Conservation (phyloP, 64 coral and sea anemone species). For the Trachythela sp. region DNA sequence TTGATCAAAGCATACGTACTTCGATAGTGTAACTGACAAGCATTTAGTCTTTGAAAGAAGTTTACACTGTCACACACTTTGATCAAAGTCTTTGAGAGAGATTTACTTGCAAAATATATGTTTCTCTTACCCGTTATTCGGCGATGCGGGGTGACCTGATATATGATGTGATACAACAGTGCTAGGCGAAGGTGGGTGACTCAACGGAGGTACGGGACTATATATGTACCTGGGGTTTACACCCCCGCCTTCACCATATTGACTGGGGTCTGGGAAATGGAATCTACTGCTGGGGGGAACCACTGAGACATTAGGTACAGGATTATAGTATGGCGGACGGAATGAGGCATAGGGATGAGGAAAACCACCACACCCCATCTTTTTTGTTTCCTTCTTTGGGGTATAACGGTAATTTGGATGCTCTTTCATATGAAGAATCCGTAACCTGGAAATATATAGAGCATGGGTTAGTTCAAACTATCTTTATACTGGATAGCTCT, state of each 20-base stretch:
- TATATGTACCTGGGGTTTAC: not conserved
- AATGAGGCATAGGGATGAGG: not conserved
- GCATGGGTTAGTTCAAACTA: too few species aligned
- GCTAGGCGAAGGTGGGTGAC: not conserved
- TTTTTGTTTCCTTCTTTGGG: constrained; percentile 60
- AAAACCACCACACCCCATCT: constrained; percentile 33
- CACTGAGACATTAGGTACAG: not conserved
- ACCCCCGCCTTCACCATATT: not conserved
- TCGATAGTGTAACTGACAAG: too few species aligned
- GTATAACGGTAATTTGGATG: constrained; percentile 96
- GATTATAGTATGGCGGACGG: not conserved
- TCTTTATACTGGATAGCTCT: too few species aligned
- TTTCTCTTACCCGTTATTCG: not conserved
- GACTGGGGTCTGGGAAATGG: constrained; percentile 1
- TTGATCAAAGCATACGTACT: too few species aligned
- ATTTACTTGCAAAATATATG: too few species aligned
- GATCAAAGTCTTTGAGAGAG: too few species aligned
- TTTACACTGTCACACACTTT: too few species aligned
- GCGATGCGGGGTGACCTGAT: not conserved
- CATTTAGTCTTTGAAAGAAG: too few species aligned
- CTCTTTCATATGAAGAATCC: constrained; percentile 97
- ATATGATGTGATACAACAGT: not conserved
- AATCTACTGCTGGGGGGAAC: not conserved
- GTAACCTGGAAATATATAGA: not conserved
- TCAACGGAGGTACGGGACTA: not conserved